Percentiles rank a stretch among this genome's conserved stretches.
phyloP scores from a whole-genome alignment of 2,113 vertebrate species.

The Eudyptes chrysolophus region DNA sequence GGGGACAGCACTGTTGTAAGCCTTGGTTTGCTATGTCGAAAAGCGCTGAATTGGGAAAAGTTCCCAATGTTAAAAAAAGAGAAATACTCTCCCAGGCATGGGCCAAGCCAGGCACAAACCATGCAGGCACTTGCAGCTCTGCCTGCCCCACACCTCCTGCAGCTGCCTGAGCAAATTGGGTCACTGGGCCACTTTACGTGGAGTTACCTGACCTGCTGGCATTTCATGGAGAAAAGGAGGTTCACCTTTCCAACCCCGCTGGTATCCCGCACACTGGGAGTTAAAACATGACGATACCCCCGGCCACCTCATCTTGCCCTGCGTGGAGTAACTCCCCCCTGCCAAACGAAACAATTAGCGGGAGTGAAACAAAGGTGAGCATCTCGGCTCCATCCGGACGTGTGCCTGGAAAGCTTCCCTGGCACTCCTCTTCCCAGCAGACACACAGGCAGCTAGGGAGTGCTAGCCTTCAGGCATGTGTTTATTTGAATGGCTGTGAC shows the following conservation, averaged over 20 bases:
- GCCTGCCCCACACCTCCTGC: background rate
- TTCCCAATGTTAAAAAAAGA: background rate
- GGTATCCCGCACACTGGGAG: background rate
- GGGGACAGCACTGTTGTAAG: background rate
- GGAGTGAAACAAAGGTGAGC: conserved; percentile 6
- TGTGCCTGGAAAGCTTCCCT: background rate
- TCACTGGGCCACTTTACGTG: background rate
- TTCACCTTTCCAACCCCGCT: background rate
- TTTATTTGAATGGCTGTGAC: background rate
- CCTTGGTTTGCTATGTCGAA: background rate
- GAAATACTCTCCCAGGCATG: background rate
- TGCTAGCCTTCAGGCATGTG: background rate
- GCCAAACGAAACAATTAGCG: background rate
- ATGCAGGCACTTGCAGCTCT: background rate
- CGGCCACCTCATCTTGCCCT: background rate
- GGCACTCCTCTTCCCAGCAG: background rate
- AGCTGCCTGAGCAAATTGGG: background rate
- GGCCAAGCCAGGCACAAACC: background rate
- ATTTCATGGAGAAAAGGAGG: background rate
- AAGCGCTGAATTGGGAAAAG: background rate
- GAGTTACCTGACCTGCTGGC: background rate
- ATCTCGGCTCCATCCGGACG: background rate
- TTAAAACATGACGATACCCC: background rate
- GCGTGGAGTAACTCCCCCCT: background rate
- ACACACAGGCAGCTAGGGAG: background rate